Evolutionary conservation across 2,888 invertebrate genomes (phyloP).

Genomic region (Pristionchus arcanus): DNA sequence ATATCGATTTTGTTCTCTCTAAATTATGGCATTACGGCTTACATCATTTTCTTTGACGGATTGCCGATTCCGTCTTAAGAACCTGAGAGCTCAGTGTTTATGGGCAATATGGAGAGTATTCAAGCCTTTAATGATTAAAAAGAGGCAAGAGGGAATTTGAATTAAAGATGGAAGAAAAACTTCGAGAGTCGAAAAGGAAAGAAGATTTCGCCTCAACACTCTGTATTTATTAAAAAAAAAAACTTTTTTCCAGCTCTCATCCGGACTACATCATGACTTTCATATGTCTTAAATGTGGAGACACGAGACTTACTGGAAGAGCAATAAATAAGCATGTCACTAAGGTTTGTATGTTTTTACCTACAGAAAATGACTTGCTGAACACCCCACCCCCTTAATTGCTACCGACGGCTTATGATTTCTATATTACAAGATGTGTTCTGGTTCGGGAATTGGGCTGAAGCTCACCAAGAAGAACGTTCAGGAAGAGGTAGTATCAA

Average conservation of each 20-base stretch:
- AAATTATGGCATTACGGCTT: too few relatives aligned
- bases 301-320: background rate
- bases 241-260: background rate
- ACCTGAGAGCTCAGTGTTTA: too few relatives aligned
- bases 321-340: background rate
- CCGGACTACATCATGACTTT: background rate
- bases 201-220: too few relatives aligned
- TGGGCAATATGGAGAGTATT: too few relatives aligned
- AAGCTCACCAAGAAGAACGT: background rate
- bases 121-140: too few relatives aligned
- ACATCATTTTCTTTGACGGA: too few relatives aligned
- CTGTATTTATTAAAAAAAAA: background rate
- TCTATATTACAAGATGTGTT: background rate
- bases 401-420: background rate
- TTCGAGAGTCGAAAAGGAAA: too few relatives aligned
- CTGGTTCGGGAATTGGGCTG: background rate
- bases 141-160: too few relatives aligned
- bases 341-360: background rate
- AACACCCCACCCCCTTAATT: too few relatives aligned
- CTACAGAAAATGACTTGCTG: background rate
- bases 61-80: too few relatives aligned
- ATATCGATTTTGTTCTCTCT: too few relatives aligned
- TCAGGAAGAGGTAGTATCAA: background rate
- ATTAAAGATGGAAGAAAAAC: too few relatives aligned
- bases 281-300: conserved; percentile 3